Percentiles rank a stretch among this genome's conserved stretches.
Conservation (phyloP, 1,140 invertebrate species). For the Drosophila biarmipes region DNA sequence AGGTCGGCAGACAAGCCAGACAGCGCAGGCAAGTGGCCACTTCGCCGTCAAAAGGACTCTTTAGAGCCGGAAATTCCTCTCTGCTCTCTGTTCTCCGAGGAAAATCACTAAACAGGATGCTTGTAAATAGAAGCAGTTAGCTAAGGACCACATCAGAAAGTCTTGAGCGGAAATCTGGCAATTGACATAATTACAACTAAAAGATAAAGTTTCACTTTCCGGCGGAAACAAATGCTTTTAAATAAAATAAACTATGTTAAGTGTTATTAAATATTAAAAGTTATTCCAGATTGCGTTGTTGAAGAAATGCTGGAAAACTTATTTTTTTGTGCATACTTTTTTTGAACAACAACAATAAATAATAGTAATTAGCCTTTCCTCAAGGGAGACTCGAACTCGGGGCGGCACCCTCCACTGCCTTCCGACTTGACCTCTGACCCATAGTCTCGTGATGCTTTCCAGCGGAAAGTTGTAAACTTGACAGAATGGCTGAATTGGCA, state of each 20-base stretch:
- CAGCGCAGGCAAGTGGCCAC: constrained; percentile 33
- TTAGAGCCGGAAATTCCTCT: constrained; percentile 21
- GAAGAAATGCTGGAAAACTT: no score
- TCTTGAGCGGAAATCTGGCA: background rate
- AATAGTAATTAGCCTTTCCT: no score
- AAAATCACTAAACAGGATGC: constrained; percentile 14
- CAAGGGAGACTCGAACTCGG: no score
- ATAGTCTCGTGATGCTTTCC: no score
- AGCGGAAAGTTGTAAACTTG: no score
- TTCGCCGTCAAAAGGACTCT: constrained; percentile 26
- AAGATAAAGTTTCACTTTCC: background rate
- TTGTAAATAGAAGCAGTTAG: constrained; percentile 10
- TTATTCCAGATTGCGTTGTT: no score
- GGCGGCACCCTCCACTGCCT: no score
- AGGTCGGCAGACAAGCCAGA: constrained; percentile 42
- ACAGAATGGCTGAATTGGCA: no score
- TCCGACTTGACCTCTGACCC: no score
- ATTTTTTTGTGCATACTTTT: no score
- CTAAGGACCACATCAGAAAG: background rate
- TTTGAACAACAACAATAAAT: no score
- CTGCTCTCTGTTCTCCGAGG: background rate
- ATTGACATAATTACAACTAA: background rate
- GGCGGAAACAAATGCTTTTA: background rate
- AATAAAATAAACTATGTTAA: background rate
- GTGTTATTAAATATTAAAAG: no score